A percentile compares a stretch with the other conserved stretches of the same genome.
Conservation (phyloP, 2,113 vertebrate genomes). For the Megaleporinus macrocephalus region DNA sequence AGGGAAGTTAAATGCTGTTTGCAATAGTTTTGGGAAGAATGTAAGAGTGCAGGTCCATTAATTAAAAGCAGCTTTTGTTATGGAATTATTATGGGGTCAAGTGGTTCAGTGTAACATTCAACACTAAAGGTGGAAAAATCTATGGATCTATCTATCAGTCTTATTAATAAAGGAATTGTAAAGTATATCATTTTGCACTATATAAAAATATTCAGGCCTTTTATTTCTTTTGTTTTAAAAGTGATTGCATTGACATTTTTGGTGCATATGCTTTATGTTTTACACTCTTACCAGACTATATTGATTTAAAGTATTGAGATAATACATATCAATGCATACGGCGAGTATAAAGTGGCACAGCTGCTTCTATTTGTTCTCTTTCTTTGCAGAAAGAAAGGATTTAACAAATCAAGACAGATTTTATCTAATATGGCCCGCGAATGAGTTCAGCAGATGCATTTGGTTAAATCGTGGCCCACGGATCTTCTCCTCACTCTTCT, state of each 20-base stretch:
- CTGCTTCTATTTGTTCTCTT: not conserved
- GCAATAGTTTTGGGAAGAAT: slow-evolving; percentile 35
- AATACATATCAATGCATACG: not conserved
- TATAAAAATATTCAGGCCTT: too few relatives aligned
- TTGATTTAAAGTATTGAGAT: not conserved
- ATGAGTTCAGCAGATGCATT: not conserved
- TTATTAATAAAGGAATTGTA: too few relatives aligned
- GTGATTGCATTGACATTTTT: not conserved
- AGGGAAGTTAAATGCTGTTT: slow-evolving; percentile 40
- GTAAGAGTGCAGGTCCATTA: slow-evolving; percentile 11
- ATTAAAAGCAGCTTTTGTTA: slow-evolving; percentile 35
- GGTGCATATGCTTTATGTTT: not conserved
- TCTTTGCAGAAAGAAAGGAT: not conserved
- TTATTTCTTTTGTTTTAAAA: not conserved
- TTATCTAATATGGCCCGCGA: not conserved
- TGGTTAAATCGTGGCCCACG: not conserved
- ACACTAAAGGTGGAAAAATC: slow-evolving; percentile 37
- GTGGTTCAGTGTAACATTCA: slow-evolving; percentile 9
- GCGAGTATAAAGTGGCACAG: not conserved
- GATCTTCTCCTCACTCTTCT: not conserved
- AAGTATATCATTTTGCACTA: too few relatives aligned
- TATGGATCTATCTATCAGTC: not conserved
- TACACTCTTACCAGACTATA: not conserved
- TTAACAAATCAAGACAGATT: not conserved
- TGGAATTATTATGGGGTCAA: slow-evolving; percentile 26